A percentile compares a stretch with the other conserved stretches of the same genome.
Evolutionary conservation across 2,113 vertebrate genomes (phyloP).

Genomic region (Chrysemys picta): DNA sequence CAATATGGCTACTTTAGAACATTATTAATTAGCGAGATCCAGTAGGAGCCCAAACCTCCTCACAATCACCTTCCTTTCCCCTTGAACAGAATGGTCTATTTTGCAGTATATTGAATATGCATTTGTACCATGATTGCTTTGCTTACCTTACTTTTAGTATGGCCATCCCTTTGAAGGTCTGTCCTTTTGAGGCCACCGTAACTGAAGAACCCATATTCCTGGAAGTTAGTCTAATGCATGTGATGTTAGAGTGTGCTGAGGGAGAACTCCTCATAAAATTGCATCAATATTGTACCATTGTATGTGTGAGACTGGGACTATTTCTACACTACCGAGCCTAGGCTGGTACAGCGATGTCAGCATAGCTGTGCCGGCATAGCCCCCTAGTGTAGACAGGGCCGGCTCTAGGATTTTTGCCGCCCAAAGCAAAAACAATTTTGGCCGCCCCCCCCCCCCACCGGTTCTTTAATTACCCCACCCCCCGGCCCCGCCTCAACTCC

Average conservation of each 20-base stretch:
- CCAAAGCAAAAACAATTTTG: no score
- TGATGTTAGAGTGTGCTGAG: not conserved
- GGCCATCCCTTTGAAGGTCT: not conserved
- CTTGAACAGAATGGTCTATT: not conserved
- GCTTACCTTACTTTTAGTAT: not conserved
- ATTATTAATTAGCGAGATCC: not conserved
- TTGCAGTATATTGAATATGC: not conserved
- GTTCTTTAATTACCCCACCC: no score
- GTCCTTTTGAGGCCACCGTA: not conserved
- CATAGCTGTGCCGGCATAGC: not conserved
- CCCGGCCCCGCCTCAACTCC: no score
- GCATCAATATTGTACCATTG: not conserved
- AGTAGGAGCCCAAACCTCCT: not conserved
- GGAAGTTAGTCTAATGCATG: not conserved
- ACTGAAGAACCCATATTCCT: not conserved
- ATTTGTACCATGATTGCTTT: not conserved
- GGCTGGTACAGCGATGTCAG: not conserved
- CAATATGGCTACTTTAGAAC: not conserved
- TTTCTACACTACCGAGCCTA: not conserved
- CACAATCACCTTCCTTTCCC: not conserved
- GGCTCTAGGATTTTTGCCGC: no score
- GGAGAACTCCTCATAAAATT: accelerated
- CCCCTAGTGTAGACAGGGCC: not conserved
- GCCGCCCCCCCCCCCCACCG: no score
- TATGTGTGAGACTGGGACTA: not conserved